A percentile compares a stretch with the other conserved stretches of the same genome.
phyloP scores from a whole-genome alignment of 2,113 vertebrate species.

The Paradisaea rubra region DNA sequence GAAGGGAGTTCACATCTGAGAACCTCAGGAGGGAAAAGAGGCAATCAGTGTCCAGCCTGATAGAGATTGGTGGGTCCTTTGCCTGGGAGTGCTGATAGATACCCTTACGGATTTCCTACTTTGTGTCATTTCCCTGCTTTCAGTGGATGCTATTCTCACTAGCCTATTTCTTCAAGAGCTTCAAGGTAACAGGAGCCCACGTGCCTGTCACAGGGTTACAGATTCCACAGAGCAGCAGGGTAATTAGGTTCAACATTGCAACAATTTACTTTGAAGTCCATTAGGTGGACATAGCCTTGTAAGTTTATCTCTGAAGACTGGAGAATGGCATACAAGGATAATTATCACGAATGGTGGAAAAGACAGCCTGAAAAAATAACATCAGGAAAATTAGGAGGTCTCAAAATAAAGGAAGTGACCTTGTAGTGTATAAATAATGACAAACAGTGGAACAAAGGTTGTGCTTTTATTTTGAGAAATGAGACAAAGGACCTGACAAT shows the following conservation, averaged over 20 bases:
- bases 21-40: neutral
- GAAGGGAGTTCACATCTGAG: neutral
- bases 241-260: slow-evolving; percentile 6
- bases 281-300: neutral
- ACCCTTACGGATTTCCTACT: neutral
- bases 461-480: slow-evolving; percentile 36
- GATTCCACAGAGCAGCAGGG: neutral
- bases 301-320: slow-evolving; percentile 12
- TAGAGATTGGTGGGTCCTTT: neutral
- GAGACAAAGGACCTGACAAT: slow-evolving; percentile 25
- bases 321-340: neutral
- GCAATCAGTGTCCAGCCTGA: neutral
- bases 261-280: slow-evolving; percentile 34
- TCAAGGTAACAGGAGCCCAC: neutral
- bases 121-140: neutral
- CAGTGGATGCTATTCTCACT: neutral
- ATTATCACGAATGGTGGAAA: neutral
- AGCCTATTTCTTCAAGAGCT: neutral
- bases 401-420: slow-evolving; percentile 17
- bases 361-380: neutral
- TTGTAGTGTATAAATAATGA: slow-evolving; percentile 33
- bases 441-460: slow-evolving; percentile 16
- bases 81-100: neutral
- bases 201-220: neutral
- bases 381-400: slow-evolving; percentile 15